A percentile compares a stretch with the other conserved stretches of the same genome.
Conservation (phyloP, 2,113 vertebrate species). For the Shinisaurus crocodilurus region DNA sequence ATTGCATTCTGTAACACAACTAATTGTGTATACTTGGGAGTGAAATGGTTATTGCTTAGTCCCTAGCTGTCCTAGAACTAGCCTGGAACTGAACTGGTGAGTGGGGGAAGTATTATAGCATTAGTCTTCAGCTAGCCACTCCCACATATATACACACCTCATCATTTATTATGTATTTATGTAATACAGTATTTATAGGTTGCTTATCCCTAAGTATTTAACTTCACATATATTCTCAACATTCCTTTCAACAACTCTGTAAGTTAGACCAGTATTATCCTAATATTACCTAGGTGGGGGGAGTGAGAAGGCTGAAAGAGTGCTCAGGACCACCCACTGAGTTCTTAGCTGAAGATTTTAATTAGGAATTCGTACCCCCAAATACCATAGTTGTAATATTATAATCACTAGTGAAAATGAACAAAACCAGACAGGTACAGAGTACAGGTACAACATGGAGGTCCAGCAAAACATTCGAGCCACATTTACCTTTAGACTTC, state of each 20-base stretch:
- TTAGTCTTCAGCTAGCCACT: neutral
- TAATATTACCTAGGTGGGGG: neutral
- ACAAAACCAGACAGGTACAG: neutral
- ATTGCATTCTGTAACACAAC: neutral
- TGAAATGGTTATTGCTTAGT: neutral
- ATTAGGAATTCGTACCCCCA: neutral
- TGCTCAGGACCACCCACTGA: neutral
- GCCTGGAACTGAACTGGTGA: neutral
- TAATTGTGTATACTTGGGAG: neutral
- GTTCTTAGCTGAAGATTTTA: neutral
- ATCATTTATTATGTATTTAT: neutral
- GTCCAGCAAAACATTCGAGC: neutral
- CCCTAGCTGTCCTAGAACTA: neutral
- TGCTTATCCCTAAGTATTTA: neutral
- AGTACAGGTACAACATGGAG: neutral
- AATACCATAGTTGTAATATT: neutral
- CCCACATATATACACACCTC: neutral
- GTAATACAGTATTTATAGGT: neutral
- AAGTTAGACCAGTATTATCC: neutral
- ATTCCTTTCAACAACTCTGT: neutral
- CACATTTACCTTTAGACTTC: no score
- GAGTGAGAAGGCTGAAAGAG: neutral
- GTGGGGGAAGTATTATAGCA: neutral
- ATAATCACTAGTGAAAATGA: neutral
- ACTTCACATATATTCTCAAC: neutral